Percentiles rank a stretch among this genome's conserved stretches.
Conservation (phyloP, 2,797 vertebrate species). For the Sphenodon punctatus region DNA sequence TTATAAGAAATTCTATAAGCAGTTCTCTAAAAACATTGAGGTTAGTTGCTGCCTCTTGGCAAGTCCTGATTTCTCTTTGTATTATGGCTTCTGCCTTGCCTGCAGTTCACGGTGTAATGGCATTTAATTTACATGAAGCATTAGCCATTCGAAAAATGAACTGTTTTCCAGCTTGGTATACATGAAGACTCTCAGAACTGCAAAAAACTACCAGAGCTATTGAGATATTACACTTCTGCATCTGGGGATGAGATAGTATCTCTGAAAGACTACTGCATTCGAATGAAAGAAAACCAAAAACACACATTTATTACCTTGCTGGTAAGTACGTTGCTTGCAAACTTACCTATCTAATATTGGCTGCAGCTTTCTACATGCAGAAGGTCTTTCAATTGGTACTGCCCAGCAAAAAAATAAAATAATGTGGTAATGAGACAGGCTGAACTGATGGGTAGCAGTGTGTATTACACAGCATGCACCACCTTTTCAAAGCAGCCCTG, state of each 20-base stretch:
- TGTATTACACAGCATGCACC: no score
- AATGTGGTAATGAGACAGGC: no score
- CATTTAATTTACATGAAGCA: no score
- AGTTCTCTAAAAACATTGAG: constrained; percentile 82
- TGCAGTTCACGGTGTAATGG: no score
- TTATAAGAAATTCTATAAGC: constrained; percentile 79
- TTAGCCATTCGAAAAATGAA: no score
- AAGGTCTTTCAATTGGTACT: no score
- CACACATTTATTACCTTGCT: constrained; percentile 90
- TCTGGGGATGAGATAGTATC: constrained; percentile 93
- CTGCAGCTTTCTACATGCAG: no score
- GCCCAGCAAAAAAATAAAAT: no score
- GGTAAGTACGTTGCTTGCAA: constrained; percentile 66
- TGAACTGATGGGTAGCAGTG: no score
- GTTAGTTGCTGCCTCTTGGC: accelerated
- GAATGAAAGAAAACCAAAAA: constrained; percentile 95
- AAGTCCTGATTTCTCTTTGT: accelerated
- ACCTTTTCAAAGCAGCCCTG: no score
- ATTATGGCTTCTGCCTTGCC: no score
- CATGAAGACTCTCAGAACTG: constrained; percentile 93
- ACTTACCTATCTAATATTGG: no score
- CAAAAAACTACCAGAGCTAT: constrained; percentile 89
- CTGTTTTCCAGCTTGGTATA: constrained; percentile 86
- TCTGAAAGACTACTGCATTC: constrained; percentile 89
- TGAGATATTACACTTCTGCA: constrained; percentile 90